phyloP scores from a whole-genome alignment of 1,140 invertebrate genomes.

The Sinonovacula constricta region DNA sequence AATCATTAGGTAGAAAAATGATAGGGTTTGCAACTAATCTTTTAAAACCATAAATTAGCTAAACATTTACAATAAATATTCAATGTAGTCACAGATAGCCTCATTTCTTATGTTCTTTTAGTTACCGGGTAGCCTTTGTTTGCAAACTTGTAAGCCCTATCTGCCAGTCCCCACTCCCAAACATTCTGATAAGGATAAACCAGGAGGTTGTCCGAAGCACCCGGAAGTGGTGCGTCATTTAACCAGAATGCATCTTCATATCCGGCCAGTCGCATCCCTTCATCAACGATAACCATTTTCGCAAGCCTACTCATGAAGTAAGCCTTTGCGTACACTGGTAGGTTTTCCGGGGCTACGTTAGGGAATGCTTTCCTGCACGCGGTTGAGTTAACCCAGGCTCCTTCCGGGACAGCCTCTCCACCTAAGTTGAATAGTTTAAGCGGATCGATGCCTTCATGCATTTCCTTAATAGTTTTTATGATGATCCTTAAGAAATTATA shows the following conservation, averaged over 20 bases:
- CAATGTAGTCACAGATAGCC: neutral
- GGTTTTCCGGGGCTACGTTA: conserved; percentile 23
- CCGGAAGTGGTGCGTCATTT: conserved; percentile 36
- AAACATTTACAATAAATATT: neutral
- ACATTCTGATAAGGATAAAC: conserved; percentile 68
- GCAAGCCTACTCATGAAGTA: conserved; percentile 60
- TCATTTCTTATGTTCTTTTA: too few relatives aligned
- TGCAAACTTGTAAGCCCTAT: conserved; percentile 69
- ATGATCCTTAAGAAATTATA: conserved; percentile 67
- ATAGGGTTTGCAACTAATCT: too few relatives aligned
- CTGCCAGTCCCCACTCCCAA: conserved; percentile 69
- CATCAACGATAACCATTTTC: conserved; percentile 48
- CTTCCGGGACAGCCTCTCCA: conserved; percentile 69
- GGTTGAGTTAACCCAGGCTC: conserved; percentile 66
- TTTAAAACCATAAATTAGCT: too few relatives aligned
- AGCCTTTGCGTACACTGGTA: conserved; percentile 54
- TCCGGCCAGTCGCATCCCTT: conserved; percentile 60
- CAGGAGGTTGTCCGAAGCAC: conserved; percentile 30
- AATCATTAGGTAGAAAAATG: too few relatives aligned
- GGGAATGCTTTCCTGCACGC: conserved; percentile 58
- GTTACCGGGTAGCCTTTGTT: conserved; percentile 73
- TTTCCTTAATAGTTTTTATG: conserved; percentile 52
- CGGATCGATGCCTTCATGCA: conserved; percentile 65
- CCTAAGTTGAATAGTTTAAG: conserved; percentile 71
- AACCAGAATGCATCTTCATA: conserved; percentile 70